Base-by-base conservation (phyloP, 2,888 invertebrate species). In the Pseudanteris insignis region DNA sequence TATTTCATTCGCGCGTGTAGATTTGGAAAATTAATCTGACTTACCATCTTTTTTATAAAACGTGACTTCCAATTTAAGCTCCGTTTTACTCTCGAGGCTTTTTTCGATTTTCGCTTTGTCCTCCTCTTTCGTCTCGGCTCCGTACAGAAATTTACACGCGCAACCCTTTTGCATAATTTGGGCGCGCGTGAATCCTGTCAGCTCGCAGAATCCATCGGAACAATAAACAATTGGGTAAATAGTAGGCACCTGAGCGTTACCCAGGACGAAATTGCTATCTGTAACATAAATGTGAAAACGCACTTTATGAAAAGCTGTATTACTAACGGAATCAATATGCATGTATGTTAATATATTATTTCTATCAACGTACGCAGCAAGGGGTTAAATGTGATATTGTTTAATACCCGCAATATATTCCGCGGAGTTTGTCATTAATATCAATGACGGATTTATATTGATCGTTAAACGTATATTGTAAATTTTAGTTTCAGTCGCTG, bases 141-240 rank as follows among this genome's bases (percentile, higher is more conserved):
- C 96, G 79, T 94, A 92, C 11, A 94, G 88, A 82, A 95, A 96
- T 81, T 92, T 92, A 85, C 95, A 96, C 72, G 94, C 93, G 83
- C 95, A 95, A 66, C 92, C 92, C 81, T 94, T 94, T 83, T 95
- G 94, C 95, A 95, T 95, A 83, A 96, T 95, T 84, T 95, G 94
- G 66, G 94, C 95, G 73, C 95, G 86, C 68, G 92, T 87, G 84
- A 90, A 94, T 68, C 94, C 94, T 57, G 95, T 94, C 85, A 96
- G 88, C 85, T 95, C 95, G 82, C 94, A 94, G 84, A 95, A 95
- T 59, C 95, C 95, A 85, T 95, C 95, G 60, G 94, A 94, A 84
- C 95, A 95, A 84, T 95, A 95, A 73, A 95, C 95, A 84, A 95
- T 95, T 71, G 95, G 95, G 84, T 93, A 92, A 68, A 88, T 81